Base-by-base conservation (phyloP, 2,797 vertebrate genomes). In the Onychomys leucogaster region DNA sequence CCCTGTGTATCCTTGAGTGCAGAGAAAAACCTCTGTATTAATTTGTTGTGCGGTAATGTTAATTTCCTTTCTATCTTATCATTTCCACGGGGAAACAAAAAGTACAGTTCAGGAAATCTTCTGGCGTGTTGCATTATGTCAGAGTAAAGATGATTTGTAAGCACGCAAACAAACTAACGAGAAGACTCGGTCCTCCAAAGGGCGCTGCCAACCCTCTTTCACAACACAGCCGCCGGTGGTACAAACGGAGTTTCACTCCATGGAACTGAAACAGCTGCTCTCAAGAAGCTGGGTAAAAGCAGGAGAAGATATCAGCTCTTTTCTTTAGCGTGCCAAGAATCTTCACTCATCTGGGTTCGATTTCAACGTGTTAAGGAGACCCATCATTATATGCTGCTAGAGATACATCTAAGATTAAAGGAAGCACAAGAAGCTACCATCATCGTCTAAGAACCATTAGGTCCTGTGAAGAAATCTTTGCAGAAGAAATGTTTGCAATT, bases 401-500 rank as follows among this genome's bases (percentile, higher is more conserved):
- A 96, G 87, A 94, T 55, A 75, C 67, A 90, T 83, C 29, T 90
- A 81, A 95, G 91, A 93, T 97, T 97, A 90, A 92, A 19, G 46
- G 85, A 92, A 91, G 67, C 73, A 41, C 34, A 83, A 93, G 82
- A 94, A 32, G n/a, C 82, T 67, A 91, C 76, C 81, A 97, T 89
- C 83, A 71, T 90, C 95, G 61, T 93, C 32, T 13, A 92, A 76
- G 90, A 97, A 96, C 88, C 61, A 97, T 95, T 90, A 94, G 46
- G 27, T 76, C 73, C 59, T 97, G 27, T 13, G 46, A 87, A 95
- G 89, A 97, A 78, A 96, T 95, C 83, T 96, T 96, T 89, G 65
- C 87, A 93, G 41, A 87, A 95, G 86, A 97, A 78, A 96, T 95
- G 87, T 96, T 96, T 90, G 65, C 87, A 93, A 95, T 97, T 95